Evolutionary conservation across 1,140 invertebrate genomes (phyloP).

Genomic region (Zaprionus nigranus): DNA sequence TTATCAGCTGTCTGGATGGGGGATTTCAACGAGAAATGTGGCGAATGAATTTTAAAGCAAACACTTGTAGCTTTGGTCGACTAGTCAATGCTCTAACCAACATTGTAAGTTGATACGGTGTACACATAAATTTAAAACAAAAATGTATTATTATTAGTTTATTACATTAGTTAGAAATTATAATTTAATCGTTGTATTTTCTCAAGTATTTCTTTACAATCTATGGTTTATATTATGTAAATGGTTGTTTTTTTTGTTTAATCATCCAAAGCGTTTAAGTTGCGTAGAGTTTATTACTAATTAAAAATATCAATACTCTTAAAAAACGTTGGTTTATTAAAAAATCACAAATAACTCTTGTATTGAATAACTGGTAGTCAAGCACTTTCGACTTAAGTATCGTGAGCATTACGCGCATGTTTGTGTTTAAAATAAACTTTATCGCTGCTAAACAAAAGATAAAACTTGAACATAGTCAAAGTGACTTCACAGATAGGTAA

Average conservation of each 20-base stretch:
- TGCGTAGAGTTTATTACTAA: too few relatives aligned
- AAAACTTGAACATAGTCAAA: slow-evolving; percentile 57
- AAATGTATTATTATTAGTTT: not conserved
- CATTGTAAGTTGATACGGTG: not conserved
- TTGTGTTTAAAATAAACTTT: slow-evolving; percentile 33
- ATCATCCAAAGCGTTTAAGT: too few relatives aligned
- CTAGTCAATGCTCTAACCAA: not conserved
- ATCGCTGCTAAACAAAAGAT: slow-evolving; percentile 66
- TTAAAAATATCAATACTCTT: not conserved
- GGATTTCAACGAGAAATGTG: not conserved
- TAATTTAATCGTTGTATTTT: too few relatives aligned
- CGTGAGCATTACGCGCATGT: slow-evolving; percentile 3
- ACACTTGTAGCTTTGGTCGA: not conserved
- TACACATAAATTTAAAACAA: not conserved
- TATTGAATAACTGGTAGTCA: not conserved
- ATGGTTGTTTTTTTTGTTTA: too few relatives aligned
- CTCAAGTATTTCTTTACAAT: too few relatives aligned
- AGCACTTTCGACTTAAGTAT: not conserved
- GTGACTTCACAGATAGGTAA: slow-evolving; percentile 27
- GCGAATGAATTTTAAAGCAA: not conserved
- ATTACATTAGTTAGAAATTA: not conserved
- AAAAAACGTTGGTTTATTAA: not conserved
- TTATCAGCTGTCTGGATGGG: slow-evolving; percentile 1
- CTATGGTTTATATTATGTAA: too few relatives aligned
- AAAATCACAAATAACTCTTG: not conserved